phyloP scores from a whole-genome alignment of 2,797 vertebrate genomes.

The Petrocephalus sullivani region DNA sequence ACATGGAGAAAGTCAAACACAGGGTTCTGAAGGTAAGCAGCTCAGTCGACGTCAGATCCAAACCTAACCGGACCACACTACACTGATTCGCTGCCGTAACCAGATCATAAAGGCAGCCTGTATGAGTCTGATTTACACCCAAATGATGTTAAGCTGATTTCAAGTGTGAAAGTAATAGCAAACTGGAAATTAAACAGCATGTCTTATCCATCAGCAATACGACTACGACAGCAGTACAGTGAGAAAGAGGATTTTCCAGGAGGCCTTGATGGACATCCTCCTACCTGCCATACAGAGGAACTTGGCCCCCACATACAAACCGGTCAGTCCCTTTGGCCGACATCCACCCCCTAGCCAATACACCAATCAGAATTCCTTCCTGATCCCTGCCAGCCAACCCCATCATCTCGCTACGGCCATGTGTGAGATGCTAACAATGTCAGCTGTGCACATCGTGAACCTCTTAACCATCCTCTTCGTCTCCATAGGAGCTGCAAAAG shows the following conservation, averaged over 20 bases:
- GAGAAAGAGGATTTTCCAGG: conserved; percentile 79
- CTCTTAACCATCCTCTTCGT: conserved; percentile 12
- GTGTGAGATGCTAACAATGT: background rate
- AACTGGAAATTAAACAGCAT: background rate
- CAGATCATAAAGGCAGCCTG: background rate
- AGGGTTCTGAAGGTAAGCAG: conserved; percentile 71
- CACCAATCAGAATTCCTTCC: background rate
- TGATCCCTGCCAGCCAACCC: background rate
- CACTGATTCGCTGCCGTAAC: background rate
- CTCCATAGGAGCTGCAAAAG: conserved; percentile 74
- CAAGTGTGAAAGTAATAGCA: background rate
- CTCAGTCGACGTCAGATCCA: background rate
- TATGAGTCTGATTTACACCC: background rate
- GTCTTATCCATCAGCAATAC: conserved; percentile 71
- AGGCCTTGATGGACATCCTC: conserved; percentile 77
- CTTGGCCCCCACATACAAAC: conserved; percentile 73
- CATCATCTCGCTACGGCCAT: background rate
- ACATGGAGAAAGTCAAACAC: conserved; percentile 73
- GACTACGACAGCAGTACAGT: conserved; percentile 86
- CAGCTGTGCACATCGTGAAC: background rate
- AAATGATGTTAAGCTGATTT: background rate
- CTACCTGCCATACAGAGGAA: conserved; percentile 74
- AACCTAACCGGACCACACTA: background rate
- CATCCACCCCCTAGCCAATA: background rate
- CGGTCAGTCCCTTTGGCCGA: conserved; percentile 54